A percentile compares a stretch with the other conserved stretches of the same genome.
phyloP scores from a whole-genome alignment of 2,113 vertebrate species.

The Otus sunia region DNA sequence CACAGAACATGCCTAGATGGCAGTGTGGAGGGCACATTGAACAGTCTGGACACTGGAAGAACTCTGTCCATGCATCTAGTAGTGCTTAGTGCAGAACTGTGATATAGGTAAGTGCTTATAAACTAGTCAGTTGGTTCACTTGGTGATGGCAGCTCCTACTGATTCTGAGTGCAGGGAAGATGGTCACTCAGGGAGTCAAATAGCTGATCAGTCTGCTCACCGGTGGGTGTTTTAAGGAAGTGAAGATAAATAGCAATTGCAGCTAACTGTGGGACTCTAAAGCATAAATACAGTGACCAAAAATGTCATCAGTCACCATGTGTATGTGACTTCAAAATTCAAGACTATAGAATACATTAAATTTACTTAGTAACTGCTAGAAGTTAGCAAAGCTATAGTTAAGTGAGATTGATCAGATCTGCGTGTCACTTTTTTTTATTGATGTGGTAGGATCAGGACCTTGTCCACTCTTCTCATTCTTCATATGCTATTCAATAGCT shows the following conservation, averaged over 20 bases:
- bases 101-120: accelerated
- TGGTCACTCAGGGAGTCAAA: not conserved
- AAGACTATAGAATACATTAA: not conserved
- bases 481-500: not conserved
- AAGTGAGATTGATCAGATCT: not conserved
- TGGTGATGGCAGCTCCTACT: not conserved
- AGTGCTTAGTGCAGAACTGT: not conserved
- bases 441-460: not conserved
- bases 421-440: not conserved
- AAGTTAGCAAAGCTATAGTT: not conserved
- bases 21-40: not conserved
- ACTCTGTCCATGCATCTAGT: not conserved
- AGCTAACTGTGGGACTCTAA: not conserved
- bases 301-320: not conserved
- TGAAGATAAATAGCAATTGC: not conserved
- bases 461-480: not conserved
- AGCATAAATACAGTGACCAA: not conserved
- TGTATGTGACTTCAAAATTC: not conserved
- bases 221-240: not conserved
- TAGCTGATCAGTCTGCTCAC: not conserved
- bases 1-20: not conserved
- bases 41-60: not conserved
- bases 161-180: not conserved
- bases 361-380: not conserved
- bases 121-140: not conserved